phyloP scores from a whole-genome alignment of 2,113 vertebrate species.

The Oreochromis niloticus region DNA sequence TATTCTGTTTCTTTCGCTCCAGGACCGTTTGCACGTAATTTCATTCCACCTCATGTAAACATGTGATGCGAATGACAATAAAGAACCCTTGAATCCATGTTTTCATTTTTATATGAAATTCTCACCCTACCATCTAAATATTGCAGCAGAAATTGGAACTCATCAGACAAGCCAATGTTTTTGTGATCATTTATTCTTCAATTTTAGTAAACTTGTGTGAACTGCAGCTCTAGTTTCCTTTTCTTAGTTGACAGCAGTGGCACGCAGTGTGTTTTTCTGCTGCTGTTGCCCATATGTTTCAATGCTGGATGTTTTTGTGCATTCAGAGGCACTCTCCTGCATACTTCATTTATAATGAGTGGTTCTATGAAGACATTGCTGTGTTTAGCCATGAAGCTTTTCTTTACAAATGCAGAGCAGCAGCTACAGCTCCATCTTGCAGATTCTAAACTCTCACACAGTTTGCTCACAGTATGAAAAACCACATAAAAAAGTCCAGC shows the following conservation, averaged over 20 bases:
- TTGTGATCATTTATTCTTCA: not conserved
- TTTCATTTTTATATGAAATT: not conserved
- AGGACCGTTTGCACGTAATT: not conserved
- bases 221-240: not conserved
- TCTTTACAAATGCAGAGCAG: not conserved
- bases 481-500: not conserved
- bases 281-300: not conserved
- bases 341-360: not conserved
- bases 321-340: not conserved
- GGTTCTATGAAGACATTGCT: not conserved
- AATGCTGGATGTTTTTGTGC: not conserved
- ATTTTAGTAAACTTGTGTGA: not conserved
- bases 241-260: not conserved
- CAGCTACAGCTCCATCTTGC: not conserved
- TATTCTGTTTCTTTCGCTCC: not conserved
- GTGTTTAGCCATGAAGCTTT: not conserved
- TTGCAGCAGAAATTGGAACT: not conserved
- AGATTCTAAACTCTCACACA: not conserved
- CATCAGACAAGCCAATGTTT: not conserved
- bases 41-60: not conserved
- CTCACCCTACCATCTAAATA: not conserved
- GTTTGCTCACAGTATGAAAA: not conserved
- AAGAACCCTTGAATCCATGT: not conserved
- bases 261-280: not conserved
- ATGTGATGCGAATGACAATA: not conserved